phyloP scores from a whole-genome alignment of 2,113 vertebrate species.

The Cervus canadensis region DNA sequence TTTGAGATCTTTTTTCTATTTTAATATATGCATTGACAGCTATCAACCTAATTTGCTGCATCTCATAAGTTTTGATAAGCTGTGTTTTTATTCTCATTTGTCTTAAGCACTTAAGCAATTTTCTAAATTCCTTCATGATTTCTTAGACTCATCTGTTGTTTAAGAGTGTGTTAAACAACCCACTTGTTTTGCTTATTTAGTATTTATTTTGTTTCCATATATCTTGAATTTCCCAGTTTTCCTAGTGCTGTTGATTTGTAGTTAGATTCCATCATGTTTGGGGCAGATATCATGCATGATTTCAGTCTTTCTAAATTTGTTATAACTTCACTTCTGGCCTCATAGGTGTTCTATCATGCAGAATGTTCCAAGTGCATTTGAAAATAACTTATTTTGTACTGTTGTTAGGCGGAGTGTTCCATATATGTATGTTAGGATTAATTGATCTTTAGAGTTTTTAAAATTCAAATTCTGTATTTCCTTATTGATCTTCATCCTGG shows the following conservation, averaged over 20 bases:
- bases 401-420: too few species aligned
- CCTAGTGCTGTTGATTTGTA: neutral
- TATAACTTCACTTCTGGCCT: neutral
- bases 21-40: rapidly evolving
- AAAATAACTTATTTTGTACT: neutral
- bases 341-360: rapidly evolving
- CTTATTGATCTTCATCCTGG: neutral
- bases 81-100: neutral
- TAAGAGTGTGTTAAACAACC: neutral
- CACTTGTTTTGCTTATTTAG: neutral
- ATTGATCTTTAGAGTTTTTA: neutral
- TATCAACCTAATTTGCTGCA: neutral
- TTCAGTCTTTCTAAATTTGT: neutral
- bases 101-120: neutral
- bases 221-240: neutral
- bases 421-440: too few species aligned
- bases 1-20: neutral
- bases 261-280: neutral
- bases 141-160: neutral
- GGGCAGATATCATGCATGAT: rapidly evolving
- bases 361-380: neutral
- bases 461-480: neutral
- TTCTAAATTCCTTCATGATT: neutral
- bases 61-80: neutral
- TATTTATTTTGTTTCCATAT: neutral